Evolutionary conservation across 2,888 invertebrate species (phyloP).

Genomic region (Plutella xylostella): DNA sequence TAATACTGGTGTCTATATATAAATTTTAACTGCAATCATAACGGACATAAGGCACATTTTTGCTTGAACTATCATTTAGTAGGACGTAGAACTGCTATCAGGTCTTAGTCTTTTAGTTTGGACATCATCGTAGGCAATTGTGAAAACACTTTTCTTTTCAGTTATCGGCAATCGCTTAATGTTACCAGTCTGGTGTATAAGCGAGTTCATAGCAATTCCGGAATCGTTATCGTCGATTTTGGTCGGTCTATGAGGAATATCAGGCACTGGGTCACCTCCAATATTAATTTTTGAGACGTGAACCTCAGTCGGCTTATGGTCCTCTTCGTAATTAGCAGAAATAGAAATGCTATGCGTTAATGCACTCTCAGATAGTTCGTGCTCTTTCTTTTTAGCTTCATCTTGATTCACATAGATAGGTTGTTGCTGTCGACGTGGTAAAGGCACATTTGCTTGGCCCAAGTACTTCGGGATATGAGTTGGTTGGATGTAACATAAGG

Average conservation of each 20-base stretch:
- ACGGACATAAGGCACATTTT: constrained; percentile 8
- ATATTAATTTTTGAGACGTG: constrained; percentile 69
- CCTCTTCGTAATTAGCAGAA: constrained; percentile 52
- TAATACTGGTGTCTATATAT: constrained; percentile 10
- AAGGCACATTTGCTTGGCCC: constrained; percentile 60
- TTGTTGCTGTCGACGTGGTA: constrained; percentile 41
- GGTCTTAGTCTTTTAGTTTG: constrained; percentile 85
- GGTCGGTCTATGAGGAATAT: constrained; percentile 32
- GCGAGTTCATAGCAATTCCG: constrained; percentile 79
- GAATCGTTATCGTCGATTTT: constrained; percentile 80
- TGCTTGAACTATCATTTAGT: constrained; percentile 28
- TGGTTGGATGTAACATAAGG: constrained; percentile 64
- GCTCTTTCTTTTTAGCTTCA: constrained; percentile 41
- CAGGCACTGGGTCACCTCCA: constrained; percentile 40
- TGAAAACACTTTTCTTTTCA: constrained; percentile 93
- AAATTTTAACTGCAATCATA: background rate
- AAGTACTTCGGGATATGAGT: constrained; percentile 73
- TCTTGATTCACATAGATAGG: constrained; percentile 64
- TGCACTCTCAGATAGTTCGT: constrained; percentile 51
- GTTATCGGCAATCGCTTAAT: constrained; percentile 76
- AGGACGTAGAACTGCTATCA: constrained; percentile 82
- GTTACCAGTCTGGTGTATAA: constrained; percentile 63
- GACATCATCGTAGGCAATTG: constrained; percentile 92
- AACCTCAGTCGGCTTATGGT: constrained; percentile 54
- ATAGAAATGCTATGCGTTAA: constrained; percentile 57